phyloP scores from a whole-genome alignment of 2,113 vertebrate species.

The Ivindomyrus marchei region DNA sequence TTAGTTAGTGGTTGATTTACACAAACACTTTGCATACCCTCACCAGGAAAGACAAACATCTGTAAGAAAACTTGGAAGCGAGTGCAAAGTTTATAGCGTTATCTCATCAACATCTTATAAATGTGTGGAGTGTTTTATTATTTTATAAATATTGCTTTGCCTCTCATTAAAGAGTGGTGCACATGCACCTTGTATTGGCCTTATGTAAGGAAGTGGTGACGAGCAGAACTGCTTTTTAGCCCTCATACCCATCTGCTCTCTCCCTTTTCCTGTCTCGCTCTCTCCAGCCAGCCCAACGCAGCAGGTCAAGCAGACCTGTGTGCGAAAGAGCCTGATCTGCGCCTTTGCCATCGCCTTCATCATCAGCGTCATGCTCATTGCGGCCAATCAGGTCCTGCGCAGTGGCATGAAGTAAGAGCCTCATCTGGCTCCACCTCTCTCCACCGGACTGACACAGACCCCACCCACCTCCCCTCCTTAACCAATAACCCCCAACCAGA shows the following conservation, averaged over 20 bases:
- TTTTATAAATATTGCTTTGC: background rate
- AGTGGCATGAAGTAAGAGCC: slow-evolving; percentile 85
- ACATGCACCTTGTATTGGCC: background rate
- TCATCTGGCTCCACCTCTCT: slow-evolving; percentile 27
- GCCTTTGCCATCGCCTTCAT: slow-evolving; percentile 97
- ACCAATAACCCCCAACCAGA: background rate
- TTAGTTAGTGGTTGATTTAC: background rate
- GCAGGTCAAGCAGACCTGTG: slow-evolving; percentile 95
- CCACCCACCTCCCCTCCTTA: background rate
- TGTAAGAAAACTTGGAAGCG: background rate
- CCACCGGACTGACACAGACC: slow-evolving; percentile 21
- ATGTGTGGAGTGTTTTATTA: background rate
- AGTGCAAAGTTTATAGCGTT: background rate
- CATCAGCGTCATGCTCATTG: slow-evolving; percentile 97
- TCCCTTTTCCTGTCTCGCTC: slow-evolving; percentile 16
- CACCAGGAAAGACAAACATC: background rate
- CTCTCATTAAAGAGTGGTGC: background rate
- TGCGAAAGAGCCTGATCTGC: slow-evolving; percentile 93
- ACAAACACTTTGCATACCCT: background rate
- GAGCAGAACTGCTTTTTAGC: background rate
- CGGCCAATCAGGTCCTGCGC: slow-evolving; percentile 93
- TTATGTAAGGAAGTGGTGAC: background rate
- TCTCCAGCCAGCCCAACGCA: slow-evolving; percentile 79
- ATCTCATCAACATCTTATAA: background rate
- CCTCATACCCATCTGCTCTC: background rate